Percentiles rank a stretch among this genome's conserved stretches.
Evolutionary conservation across 2,797 vertebrate species (phyloP).

Genomic region (Odontamblyopus rebecca): DNA sequence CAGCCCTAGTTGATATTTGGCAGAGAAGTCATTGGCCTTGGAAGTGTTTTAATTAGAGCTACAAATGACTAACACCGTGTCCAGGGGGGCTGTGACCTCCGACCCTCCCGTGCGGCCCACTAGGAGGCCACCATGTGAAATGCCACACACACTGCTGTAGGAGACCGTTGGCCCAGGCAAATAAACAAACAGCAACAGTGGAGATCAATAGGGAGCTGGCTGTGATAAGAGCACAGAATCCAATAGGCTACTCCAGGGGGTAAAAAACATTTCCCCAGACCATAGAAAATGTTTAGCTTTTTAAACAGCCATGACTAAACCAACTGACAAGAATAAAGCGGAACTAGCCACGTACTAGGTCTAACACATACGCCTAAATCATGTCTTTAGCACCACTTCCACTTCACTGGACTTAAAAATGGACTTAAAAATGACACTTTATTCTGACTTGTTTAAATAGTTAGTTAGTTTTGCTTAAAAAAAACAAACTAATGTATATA

Average conservation of each 20-base stretch:
- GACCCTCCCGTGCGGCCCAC: slow-evolving; percentile 31
- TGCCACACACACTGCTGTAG: slow-evolving; percentile 43
- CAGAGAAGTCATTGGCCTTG: slow-evolving; percentile 38
- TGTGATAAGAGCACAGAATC: slow-evolving; percentile 26
- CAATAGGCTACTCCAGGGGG: slow-evolving; percentile 12
- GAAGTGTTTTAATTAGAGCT: slow-evolving; percentile 51
- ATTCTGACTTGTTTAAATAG: no score
- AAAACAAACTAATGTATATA: no score
- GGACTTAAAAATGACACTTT: not conserved
- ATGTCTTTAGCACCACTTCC: not conserved
- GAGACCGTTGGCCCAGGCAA: slow-evolving; percentile 7
- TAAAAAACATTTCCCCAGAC: slow-evolving; percentile 2
- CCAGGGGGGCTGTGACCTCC: slow-evolving; percentile 27
- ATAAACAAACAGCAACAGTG: slow-evolving; percentile 29
- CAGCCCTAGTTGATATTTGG: not conserved
- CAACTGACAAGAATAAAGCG: not conserved
- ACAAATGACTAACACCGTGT: slow-evolving; percentile 27
- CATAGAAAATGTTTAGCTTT: not conserved
- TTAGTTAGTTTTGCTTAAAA: no score
- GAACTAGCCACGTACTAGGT: not conserved
- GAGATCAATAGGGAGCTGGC: slow-evolving; percentile 43
- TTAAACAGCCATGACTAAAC: not conserved
- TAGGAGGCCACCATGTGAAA: slow-evolving; percentile 51
- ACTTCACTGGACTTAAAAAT: not conserved
- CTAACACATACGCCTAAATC: not conserved